Evolutionary conservation across 2,888 invertebrate genomes (phyloP), one percentile per base, ranked within the genome.

Genomic region (Monoplex corrugatus): DNA sequence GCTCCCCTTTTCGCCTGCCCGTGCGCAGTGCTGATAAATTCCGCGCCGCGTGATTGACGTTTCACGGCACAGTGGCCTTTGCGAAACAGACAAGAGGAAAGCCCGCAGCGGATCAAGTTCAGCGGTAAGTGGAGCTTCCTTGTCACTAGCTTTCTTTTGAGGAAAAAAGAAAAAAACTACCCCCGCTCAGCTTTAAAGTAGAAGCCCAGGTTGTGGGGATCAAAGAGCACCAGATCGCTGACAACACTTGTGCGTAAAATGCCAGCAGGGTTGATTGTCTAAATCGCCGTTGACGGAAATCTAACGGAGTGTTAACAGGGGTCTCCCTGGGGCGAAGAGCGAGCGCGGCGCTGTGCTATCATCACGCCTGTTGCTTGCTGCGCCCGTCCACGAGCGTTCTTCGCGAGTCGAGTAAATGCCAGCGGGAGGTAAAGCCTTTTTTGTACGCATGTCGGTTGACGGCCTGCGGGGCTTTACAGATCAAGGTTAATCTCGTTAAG

Each of bases 301-400:
- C n/a, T n/a, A 40, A 80, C 78, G 78, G 40, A 80, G 78, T 80
- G 78, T 80, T 80, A 80, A 80, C 78, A 80, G 78, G 72, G 78
- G 78, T 80, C 40, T 80, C 78, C 78, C 43, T 28, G 35, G 75
- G 38, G 75, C 13, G 43, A 57, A 23, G 78, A 40, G 40, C 23
- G 40, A 23, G 19, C 40, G 40, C 40, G 78, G 35, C 43, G 78
- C 40, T 23, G 10, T 3, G 43, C 43, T 80, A 40, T 80, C 78
- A 80, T 75, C 78, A 80, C 78, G 78, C 78, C 78, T 80, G 78
- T 80, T 80, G 78, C 78, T 80, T 80, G 78, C 78, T 80, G 78
- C 5, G 78, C 38, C 38, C 43, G 57, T 23, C 43, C 28, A 32
- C 78, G 10, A 43, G n/a, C 78, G 32, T 2, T 23, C 35, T 32